phyloP scores from a whole-genome alignment of 2,888 invertebrate species.

The Euplagia quadripunctaria region DNA sequence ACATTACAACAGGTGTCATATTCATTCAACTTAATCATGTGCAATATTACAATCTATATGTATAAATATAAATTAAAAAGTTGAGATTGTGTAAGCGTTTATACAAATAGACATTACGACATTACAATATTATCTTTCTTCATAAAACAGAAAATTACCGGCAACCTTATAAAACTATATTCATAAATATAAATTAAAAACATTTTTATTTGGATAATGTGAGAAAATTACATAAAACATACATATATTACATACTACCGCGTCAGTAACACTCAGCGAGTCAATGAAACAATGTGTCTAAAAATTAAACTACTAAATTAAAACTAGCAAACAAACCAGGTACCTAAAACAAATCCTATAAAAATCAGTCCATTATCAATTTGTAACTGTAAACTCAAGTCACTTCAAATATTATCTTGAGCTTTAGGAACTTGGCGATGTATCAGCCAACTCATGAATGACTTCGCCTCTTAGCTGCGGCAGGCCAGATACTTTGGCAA shows the following conservation, averaged over 20 bases:
- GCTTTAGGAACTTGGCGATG: conserved; percentile 45
- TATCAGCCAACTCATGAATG: conserved; percentile 66
- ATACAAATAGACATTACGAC: conserved; percentile 35
- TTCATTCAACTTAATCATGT: conserved; percentile 26
- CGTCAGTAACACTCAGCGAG: conserved; percentile 53
- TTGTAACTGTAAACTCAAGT: conserved; percentile 33
- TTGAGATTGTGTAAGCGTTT: conserved; percentile 30
- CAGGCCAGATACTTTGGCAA: conserved; percentile 89
- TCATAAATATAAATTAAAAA: conserved; percentile 50
- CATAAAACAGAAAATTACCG: conserved; percentile 24
- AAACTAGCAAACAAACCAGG: conserved; percentile 68
- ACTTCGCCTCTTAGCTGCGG: conserved; percentile 87
- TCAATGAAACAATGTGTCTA: conserved; percentile 66
- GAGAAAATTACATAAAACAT: conserved; percentile 45
- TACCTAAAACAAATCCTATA: conserved; percentile 71
- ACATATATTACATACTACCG: conserved; percentile 16
- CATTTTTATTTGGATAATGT: conserved; percentile 32
- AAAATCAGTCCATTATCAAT: conserved; percentile 66
- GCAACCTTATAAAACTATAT: conserved; percentile 27
- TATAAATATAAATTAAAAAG: conserved; percentile 49
- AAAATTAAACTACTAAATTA: conserved; percentile 70
- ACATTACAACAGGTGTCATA: conserved; percentile 6
- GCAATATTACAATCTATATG: conserved; percentile 28
- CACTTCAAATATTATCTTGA: conserved; percentile 30
- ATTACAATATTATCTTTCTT: conserved; percentile 20